phyloP scores from a whole-genome alignment of 2,797 vertebrate species.

The Chelon auratus region DNA sequence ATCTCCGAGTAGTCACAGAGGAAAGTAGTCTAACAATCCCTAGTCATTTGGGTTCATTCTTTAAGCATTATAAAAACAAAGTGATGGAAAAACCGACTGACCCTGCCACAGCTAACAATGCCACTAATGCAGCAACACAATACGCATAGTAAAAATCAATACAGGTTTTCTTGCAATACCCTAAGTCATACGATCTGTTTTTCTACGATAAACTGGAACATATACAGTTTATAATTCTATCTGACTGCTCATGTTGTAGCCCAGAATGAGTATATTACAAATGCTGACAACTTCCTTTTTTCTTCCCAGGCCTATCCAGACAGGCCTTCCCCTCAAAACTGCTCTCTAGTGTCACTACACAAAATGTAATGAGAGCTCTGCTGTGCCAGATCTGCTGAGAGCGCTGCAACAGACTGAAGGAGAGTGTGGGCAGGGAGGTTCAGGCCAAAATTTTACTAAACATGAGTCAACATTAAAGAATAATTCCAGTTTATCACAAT shows the following conservation, averaged over 20 bases:
- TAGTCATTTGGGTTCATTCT: not conserved
- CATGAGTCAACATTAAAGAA: constrained; percentile 29
- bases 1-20: not conserved
- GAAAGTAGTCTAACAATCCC: not conserved
- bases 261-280: constrained; percentile 25
- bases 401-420: constrained; percentile 37
- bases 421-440: constrained; percentile 27
- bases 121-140: constrained; percentile 1
- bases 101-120: not conserved
- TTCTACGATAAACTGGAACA: constrained; percentile 1
- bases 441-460: constrained; percentile 33
- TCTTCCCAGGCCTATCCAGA: constrained; percentile 33
- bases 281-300: constrained; percentile 35
- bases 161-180: not conserved
- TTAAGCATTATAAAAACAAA: not conserved
- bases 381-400: constrained; percentile 64
- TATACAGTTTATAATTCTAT: not conserved
- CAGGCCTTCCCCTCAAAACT: constrained; percentile 41
- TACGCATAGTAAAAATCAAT: not conserved
- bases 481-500: constrained; percentile 18
- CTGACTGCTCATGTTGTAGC: constrained; percentile 18
- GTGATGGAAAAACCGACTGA: constrained; percentile 8
- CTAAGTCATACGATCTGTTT: not conserved
- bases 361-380: constrained; percentile 57
- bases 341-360: constrained; percentile 57